Evolutionary conservation across 1,140 invertebrate genomes (phyloP), one percentile per base, ranked within the genome.

Genomic region (Drosophila subobscura): DNA sequence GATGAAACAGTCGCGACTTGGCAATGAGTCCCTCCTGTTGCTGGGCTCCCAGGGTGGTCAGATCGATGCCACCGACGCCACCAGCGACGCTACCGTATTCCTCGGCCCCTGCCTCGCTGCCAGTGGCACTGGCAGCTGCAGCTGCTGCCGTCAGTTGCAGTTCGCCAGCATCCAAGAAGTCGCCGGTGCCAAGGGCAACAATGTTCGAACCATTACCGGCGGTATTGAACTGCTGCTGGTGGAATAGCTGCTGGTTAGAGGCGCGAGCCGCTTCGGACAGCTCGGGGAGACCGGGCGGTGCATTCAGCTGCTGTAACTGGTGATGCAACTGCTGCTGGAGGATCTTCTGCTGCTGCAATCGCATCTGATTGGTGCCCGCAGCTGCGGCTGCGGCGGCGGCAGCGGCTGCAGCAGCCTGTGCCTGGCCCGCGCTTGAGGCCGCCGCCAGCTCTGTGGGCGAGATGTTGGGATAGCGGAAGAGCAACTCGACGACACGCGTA

Each of bases 391-490:
- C 52, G 29, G 67, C 50, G 16, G 66, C 64, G 3, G 76, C 56
- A 29, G 55, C 59, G 14, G 70, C 46, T 25, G 76, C 66, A 23
- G 79, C 71, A 57, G 92, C 92, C 16, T 73, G 67, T 6, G 92
- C 91, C 29, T 77, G 73, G 12, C 58, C 67, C 4, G 46, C 53
- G 7, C 61, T 81, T 2, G 80, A 70, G 14, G 71, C 66, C 3
- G 73, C 70, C 7, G 78, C 56, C 20, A 88, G 92, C 77, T 92
- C 77, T 90, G 91, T 84, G 33, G 84, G 85, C 46, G 89, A 78
- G 29, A 91, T 89, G 92, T 97, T 97, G 22, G 97, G 97, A 93
- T 97, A 99, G 91, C 99, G 98, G 53, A 99, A 94, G 50, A 99
- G 92, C 63, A 99, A 92, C 92, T 99, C 97, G 22, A 99, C 98